phyloP scores from a whole-genome alignment of 2,113 vertebrate genomes.

The Zosterops pallidus region DNA sequence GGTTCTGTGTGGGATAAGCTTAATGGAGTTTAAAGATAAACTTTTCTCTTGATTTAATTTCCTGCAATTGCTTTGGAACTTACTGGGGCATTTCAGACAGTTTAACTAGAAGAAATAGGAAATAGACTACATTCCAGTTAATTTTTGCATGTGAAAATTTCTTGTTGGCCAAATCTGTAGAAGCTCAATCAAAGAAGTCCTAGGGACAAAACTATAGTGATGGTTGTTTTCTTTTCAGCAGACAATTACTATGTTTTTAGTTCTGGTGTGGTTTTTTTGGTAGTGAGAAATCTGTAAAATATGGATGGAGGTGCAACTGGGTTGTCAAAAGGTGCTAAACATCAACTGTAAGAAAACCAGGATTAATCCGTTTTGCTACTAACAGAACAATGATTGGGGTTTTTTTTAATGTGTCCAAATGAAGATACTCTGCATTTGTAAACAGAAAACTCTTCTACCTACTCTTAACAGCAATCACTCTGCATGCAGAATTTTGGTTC shows the following conservation, averaged over 20 bases:
- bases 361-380: neutral
- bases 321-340: neutral
- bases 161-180: neutral
- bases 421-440: neutral
- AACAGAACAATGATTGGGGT: neutral
- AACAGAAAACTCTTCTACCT: neutral
- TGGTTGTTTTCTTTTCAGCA: neutral
- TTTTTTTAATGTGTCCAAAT: neutral
- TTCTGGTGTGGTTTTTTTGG: neutral
- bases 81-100: neutral
- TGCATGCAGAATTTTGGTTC: neutral
- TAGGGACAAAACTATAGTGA: neutral
- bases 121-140: neutral
- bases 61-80: neutral
- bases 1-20: neutral
- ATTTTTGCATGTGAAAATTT: neutral
- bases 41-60: neutral
- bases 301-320: accelerated
- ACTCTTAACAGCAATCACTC: neutral
- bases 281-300: neutral
- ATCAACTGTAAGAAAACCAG: neutral
- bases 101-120: neutral
- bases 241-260: neutral
- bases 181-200: neutral
- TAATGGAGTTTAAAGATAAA: neutral